Evolutionary conservation across 2,113 vertebrate species (phyloP).

Genomic region (Thunnus maccoyii): DNA sequence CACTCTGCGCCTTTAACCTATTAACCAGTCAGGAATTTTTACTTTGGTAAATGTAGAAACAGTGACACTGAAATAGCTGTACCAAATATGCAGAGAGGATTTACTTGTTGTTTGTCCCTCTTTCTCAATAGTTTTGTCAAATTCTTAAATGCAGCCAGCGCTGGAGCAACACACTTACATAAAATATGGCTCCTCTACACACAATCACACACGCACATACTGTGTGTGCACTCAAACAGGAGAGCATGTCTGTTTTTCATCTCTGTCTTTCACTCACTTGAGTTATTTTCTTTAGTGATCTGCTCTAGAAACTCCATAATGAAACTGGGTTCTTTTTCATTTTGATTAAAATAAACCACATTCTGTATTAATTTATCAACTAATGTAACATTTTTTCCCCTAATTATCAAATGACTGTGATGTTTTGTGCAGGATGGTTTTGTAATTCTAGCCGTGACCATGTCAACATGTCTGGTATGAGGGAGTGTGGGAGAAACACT

Average conservation of each 20-base stretch:
- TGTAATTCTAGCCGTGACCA: conserved; percentile 41
- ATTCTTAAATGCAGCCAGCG: neutral
- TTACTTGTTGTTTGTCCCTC: too few relatives aligned
- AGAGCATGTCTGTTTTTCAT: conserved; percentile 15
- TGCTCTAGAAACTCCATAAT: conserved; percentile 27
- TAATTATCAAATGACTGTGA: conserved; percentile 35
- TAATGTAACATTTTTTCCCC: neutral
- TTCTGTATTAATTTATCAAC: conserved; percentile 34
- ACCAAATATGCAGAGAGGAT: neutral
- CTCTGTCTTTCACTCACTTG: neutral
- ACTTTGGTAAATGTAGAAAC: neutral
- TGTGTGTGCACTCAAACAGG: neutral
- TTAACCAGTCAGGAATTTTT: neutral
- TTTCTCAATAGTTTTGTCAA: neutral
- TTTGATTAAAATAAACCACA: conserved; percentile 42
- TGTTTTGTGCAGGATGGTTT: conserved; percentile 28
- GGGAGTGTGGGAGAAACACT: conserved; percentile 42
- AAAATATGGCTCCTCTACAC: neutral
- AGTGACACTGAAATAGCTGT: neutral
- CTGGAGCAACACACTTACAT: neutral
- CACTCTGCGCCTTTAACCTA: neutral
- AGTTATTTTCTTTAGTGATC: conserved; percentile 10
- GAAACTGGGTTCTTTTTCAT: conserved; percentile 4
- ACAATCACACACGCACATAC: conserved; percentile 13
- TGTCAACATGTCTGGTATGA: conserved; percentile 49